A percentile compares a stretch with the other conserved stretches of the same genome.
phyloP scores from a whole-genome alignment of 2,888 invertebrate genomes.

The Patella ulyssiponensis region DNA sequence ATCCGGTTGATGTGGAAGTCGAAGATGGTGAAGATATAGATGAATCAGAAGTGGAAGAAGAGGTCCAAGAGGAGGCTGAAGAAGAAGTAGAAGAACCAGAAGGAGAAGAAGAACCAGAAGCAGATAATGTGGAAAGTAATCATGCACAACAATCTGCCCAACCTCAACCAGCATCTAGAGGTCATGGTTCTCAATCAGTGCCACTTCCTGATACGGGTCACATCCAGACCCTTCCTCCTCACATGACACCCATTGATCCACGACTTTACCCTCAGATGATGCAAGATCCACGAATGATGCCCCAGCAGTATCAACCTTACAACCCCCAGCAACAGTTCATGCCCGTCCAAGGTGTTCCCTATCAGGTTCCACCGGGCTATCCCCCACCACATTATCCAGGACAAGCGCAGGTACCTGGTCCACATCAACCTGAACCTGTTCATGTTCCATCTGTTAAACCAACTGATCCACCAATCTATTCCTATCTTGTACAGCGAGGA shows the following conservation, averaged over 20 bases:
- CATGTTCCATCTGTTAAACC: constrained; percentile 41
- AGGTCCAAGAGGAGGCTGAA: constrained; percentile 43
- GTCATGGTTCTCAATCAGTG: neutral
- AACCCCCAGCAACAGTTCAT: constrained; percentile 41
- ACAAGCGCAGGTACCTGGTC: constrained; percentile 25
- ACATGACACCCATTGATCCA: neutral
- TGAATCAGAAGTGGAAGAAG: constrained; percentile 38
- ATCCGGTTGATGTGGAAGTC: constrained; percentile 13
- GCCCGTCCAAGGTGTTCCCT: constrained; percentile 43
- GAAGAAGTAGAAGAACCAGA: constrained; percentile 41
- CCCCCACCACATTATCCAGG: constrained; percentile 21
- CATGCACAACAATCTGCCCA: neutral
- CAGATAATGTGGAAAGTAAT: constrained; percentile 38
- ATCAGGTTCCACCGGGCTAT: constrained; percentile 21
- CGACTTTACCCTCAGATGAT: neutral
- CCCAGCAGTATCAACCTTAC: neutral
- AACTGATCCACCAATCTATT: constrained; percentile 57
- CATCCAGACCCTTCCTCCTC: neutral
- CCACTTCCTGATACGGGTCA: neutral
- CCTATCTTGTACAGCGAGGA: constrained; percentile 61
- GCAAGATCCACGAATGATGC: constrained; percentile 11
- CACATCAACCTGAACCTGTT: constrained; percentile 24
- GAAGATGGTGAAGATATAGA: constrained; percentile 27
- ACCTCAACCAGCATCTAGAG: constrained; percentile 15
- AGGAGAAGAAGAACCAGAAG: constrained; percentile 30